Percentiles rank a stretch among this genome's conserved stretches.
phyloP scores from a whole-genome alignment of 2,888 invertebrate species.

The Dasysyrphus albostriatus region DNA sequence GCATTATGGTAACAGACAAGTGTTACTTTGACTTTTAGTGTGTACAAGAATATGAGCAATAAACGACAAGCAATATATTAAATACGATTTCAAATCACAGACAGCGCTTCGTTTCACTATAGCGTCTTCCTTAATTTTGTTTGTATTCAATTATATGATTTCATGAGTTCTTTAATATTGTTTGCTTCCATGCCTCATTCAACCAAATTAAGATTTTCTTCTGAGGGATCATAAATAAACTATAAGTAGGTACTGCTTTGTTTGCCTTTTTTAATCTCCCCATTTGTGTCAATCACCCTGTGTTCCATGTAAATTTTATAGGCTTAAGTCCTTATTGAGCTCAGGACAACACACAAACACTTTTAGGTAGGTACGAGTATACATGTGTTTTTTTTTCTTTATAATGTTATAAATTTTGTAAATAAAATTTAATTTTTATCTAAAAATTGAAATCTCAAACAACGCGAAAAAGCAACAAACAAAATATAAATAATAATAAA shows the following conservation, averaged over 20 bases:
- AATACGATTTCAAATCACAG: conserved; percentile 38
- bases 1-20: conserved; percentile 13
- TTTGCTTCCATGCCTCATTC: neutral
- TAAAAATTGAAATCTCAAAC: conserved; percentile 45
- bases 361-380: conserved; percentile 11
- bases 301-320: conserved; percentile 21
- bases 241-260: no score
- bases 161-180: neutral
- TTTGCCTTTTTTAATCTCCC: neutral
- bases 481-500: neutral
- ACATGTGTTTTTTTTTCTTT: conserved; percentile 16
- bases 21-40: conserved; percentile 35
- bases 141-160: neutral
- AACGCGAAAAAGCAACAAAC: conserved; percentile 47
- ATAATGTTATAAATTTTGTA: conserved; percentile 30
- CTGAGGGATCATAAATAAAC: neutral
- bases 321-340: conserved; percentile 7
- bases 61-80: conserved; percentile 53
- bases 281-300: conserved; percentile 22
- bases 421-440: conserved; percentile 11
- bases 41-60: conserved; percentile 48
- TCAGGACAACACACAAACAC: conserved; percentile 24
- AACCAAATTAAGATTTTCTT: neutral
- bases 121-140: neutral
- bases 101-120: conserved; percentile 12